Conservation (phyloP, 1,140 invertebrate species). For the Hestina assimilis region DNA sequence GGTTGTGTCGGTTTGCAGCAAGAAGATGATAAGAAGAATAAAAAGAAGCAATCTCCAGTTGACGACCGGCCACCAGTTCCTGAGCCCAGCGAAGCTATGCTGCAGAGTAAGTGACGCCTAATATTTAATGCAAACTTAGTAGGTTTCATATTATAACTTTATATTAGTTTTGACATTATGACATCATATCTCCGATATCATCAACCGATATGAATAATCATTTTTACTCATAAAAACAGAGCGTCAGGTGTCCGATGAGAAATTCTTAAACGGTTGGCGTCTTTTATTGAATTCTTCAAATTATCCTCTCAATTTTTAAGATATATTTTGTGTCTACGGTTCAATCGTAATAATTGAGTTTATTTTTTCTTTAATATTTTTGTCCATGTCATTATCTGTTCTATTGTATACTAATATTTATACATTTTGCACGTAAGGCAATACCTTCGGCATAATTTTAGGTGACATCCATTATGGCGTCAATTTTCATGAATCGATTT, state of each 20-base stretch:
- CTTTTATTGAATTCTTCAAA: no score
- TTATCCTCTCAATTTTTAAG: no score
- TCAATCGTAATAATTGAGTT: no score
- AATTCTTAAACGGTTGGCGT: no score
- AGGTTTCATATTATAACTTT: no score
- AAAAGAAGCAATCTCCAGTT: conserved; percentile 64
- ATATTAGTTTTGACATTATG: no score
- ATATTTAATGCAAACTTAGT: no score
- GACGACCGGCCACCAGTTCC: conserved; percentile 64
- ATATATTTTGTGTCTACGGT: no score
- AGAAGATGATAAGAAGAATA: conserved; percentile 71
- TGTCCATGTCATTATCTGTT: not conserved
- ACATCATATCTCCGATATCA: no score
- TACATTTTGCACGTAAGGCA: not conserved
- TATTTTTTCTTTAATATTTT: not conserved
- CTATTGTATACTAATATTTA: not conserved
- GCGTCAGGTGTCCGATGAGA: no score
- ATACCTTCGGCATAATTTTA: not conserved
- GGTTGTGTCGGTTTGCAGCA: conserved; percentile 52
- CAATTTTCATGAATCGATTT: conserved; percentile 31
- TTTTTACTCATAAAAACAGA: no score
- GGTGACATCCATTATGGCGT: conserved; percentile 25
- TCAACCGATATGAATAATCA: no score
- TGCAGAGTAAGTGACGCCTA: conserved; percentile 57
- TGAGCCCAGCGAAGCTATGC: conserved; percentile 68